Conservation (phyloP, 30 jellyfish, hydroid and myxozoan species). For the Cassiopea andromeda region DNA sequence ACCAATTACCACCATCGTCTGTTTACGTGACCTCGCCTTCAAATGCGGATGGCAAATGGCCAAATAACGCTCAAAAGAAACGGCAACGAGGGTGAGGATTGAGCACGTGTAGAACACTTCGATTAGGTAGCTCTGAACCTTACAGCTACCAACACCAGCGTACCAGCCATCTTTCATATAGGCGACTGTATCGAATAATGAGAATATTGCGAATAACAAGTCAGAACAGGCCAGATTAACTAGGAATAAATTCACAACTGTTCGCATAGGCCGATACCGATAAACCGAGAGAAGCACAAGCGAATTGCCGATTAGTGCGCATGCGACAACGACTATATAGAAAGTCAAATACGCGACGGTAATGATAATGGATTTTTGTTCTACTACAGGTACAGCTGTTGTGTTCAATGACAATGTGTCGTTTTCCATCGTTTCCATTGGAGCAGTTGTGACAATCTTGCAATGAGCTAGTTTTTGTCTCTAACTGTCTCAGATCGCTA, state of each 20-base stretch:
- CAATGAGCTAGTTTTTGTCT: background rate
- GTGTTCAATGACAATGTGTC: background rate
- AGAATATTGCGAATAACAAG: conserved; percentile 66
- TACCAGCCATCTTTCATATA: conserved; percentile 75
- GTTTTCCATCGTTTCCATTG: background rate
- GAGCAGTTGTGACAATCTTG: background rate
- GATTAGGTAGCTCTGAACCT: conserved; percentile 79
- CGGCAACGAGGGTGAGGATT: conserved; percentile 85
- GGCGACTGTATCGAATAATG: conserved; percentile 80
- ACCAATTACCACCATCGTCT: conserved; percentile 29
- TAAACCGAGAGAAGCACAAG: conserved; percentile 69
- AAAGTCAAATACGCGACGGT: conserved; percentile 27
- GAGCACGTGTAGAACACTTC: conserved; percentile 90
- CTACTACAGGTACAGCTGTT: conserved; percentile 7
- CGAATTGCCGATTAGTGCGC: conserved; percentile 75
- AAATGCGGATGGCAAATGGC: conserved; percentile 88
- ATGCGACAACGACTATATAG: conserved; percentile 63
- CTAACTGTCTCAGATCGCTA: background rate
- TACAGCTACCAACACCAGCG: conserved; percentile 81
- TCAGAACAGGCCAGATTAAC: conserved; percentile 88
- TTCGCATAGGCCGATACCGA: conserved; percentile 72
- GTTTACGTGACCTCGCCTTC: conserved; percentile 60
- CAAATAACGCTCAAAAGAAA: conserved; percentile 83
- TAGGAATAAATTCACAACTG: conserved; percentile 79
- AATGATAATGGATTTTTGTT: conserved; percentile 52